Percentiles rank a stretch among this genome's conserved stretches.
phyloP scores from a whole-genome alignment of 2,797 vertebrate species.

The Myotis daubentonii region DNA sequence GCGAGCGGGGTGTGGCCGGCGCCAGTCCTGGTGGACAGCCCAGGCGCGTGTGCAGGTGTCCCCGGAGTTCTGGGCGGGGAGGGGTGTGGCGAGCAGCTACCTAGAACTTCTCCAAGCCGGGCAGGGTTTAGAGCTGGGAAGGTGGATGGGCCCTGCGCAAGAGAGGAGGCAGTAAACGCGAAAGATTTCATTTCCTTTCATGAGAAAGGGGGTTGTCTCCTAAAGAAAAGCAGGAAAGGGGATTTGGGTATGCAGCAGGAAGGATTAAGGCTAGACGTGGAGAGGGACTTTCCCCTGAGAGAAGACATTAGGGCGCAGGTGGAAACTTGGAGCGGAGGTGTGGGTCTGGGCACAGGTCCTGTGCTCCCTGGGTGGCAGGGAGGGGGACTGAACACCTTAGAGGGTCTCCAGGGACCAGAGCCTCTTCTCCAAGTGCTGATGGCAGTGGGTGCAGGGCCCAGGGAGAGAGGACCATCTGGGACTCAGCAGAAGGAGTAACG shows the following conservation, averaged over 20 bases:
- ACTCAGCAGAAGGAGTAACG: slow-evolving; percentile 29
- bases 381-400: neutral
- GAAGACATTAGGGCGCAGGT: neutral
- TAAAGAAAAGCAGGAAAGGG: neutral
- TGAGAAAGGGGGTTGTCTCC: neutral
- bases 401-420: neutral
- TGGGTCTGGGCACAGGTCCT: neutral
- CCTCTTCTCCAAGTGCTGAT: neutral
- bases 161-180: neutral
- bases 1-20: neutral
- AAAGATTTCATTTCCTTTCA: neutral
- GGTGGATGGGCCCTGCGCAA: neutral
- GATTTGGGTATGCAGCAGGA: slow-evolving; percentile 47
- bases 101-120: slow-evolving; percentile 42
- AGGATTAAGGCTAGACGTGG: slow-evolving; percentile 43
- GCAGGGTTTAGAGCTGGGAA: neutral
- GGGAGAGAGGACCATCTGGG: slow-evolving; percentile 52
- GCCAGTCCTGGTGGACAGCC: rapidly evolving
- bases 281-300: slow-evolving; percentile 49
- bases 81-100: neutral
- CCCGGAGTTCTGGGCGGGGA: neutral
- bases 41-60: neutral
- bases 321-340: neutral
- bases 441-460: neutral
- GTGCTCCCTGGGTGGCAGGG: neutral